A percentile compares a stretch with the other conserved stretches of the same genome.
phyloP scores from a whole-genome alignment of 1,140 invertebrate genomes.

The Phocides pigmalion region DNA sequence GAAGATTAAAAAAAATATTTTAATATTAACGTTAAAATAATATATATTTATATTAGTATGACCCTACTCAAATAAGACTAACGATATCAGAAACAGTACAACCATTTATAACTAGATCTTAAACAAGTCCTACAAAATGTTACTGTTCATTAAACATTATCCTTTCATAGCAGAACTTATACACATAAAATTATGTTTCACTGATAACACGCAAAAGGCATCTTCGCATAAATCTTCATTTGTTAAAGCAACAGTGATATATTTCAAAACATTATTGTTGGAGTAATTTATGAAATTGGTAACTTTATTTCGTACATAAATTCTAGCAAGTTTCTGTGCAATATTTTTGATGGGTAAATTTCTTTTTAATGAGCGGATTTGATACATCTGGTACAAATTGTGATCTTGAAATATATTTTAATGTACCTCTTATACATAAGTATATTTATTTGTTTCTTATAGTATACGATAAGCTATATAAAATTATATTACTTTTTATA shows the following conservation, averaged over 20 bases:
- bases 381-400: too few species aligned
- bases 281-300: constrained; percentile 19
- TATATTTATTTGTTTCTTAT: too few species aligned
- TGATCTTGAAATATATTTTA: too few species aligned
- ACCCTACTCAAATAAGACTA: neutral
- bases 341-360: neutral
- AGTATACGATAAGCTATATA: too few species aligned
- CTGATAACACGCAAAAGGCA: constrained; percentile 57
- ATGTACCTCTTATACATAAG: too few species aligned
- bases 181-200: constrained; percentile 46
- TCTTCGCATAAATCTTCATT: constrained; percentile 63
- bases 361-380: neutral
- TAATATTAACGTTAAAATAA: neutral
- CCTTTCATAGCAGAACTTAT: constrained; percentile 40
- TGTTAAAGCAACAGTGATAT: constrained; percentile 49
- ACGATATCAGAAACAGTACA: constrained; percentile 8
- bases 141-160: constrained; percentile 26
- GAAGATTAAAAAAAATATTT: too few species aligned
- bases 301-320: constrained; percentile 2
- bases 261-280: constrained; percentile 40
- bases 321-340: neutral
- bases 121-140: constrained; percentile 32
- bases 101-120: constrained; percentile 1
- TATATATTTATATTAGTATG: neutral
- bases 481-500: too few species aligned